Base-by-base conservation (phyloP, 2,113 vertebrate genomes). In the Oriolus oriolus region DNA sequence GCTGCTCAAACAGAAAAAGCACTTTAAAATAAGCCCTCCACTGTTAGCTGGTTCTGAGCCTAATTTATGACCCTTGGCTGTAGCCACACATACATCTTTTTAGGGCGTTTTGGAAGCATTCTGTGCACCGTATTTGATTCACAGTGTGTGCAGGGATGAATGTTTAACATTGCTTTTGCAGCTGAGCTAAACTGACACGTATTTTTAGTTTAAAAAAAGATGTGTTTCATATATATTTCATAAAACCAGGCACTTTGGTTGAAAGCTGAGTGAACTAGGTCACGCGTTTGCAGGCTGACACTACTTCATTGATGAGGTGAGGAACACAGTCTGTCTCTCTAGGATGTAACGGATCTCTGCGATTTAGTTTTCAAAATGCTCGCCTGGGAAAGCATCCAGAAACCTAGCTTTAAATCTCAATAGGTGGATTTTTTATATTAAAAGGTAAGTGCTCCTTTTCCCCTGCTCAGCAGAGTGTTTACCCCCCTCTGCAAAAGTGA, bases 151-250 rank as follows among this genome's bases (percentile, higher is more conserved):
- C 75, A 95, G 92, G 89, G 89, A 94, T 82, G 66, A 76, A 79
- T 95, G 88, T 95, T 97, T 97, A 96, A 95, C 53, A 3, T 31
- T 84, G 74, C 65, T 94, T 96, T 96, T 96, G 90, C 90, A 96
- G 87, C 64, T 82, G 73, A 95, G 60, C 44, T 80, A 68, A 96
- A 95, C 89, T 71, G 59, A 81, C 77, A 87, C 53, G 37, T 92
- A 95, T 96, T 96, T 97, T 97, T 87, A 69, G 63, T 66, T 90
- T 56, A 7, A 84, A 94, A 95, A 90, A 95, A 80, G 35, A 87
- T 39, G 35, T 87, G 64, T 85, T 95, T 89, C 45, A 86, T 60
- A 87, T 94, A 90, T 87, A 95, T 82, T 81, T 95, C 87, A 96
- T 97, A 93, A 91, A 96, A 41, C 9, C 60, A 64, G 78, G 45